Base-by-base conservation (phyloP, 2,797 vertebrate genomes). In the Erpetoichthys calabaricus region DNA sequence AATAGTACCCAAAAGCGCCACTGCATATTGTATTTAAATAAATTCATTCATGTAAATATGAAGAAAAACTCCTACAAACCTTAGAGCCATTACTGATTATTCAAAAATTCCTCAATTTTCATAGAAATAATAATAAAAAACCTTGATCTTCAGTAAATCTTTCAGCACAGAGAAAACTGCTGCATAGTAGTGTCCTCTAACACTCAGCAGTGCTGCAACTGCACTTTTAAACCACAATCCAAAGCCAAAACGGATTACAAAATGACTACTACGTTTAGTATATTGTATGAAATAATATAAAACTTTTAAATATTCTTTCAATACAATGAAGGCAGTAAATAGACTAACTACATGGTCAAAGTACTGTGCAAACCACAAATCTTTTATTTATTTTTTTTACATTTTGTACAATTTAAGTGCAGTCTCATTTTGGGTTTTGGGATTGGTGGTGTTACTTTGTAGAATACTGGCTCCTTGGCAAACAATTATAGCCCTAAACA, bases 71-170 rank as follows among this genome's bases (percentile, higher is more conserved):
- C 2, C 25, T 25, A 25, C 25, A 25, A 25, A 25, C 25, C 25
- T 25, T 25, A 25, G 25, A 25, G 25, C 25, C 25, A 25, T 25
- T 25, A 25, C 25, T 25, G 25, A 25, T 25, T 25, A 25, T 25
- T 25, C 25, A 25, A 25, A 25, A 25, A 68, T 80, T 67, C 65
- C 73, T 69, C 63, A 54, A 74, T 57, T 71, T 70, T 75, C 53
- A 62, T 66, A 53, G 65, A 75, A 59, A 68, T 68, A 61, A 77
- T 79, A 53, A 73, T 60, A 53, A 78, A 73, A 75, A 62, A 47
- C 68, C 60, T 42, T 59, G 67, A 69, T 25, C 25, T 25, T 25
- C 25, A 25, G 25, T 25, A 25, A 25, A 25, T 25, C 25, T 25
- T 25, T 25, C 25, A 25, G 25, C 25, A 25, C 25, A 25, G 25